Evolutionary conservation across 35 echinoderm and acorn worm genomes (phyloP).

Genomic region (Ptychodera flava): DNA sequence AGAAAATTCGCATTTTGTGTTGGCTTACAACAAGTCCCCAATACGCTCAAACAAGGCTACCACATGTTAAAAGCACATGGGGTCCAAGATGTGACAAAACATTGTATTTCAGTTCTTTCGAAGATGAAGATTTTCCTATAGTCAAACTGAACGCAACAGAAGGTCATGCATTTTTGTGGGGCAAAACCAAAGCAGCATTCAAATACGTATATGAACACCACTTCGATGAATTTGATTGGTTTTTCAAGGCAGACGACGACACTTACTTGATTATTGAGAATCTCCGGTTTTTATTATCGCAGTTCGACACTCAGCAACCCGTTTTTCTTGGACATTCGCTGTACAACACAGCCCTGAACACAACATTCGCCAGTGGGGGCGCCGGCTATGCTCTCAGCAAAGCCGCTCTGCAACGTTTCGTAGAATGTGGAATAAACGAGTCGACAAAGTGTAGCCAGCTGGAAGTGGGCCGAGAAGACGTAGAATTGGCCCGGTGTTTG

Average conservation of each 20-base stretch:
- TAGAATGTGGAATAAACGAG: neutral
- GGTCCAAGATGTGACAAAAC: conserved; percentile 46
- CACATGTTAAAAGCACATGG: conserved; percentile 46
- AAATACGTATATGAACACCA: conserved; percentile 39
- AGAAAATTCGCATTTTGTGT: conserved; percentile 34
- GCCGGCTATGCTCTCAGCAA: conserved; percentile 69
- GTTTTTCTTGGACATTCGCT: conserved; percentile 46
- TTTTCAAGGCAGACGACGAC: conserved; percentile 82
- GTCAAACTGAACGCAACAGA: conserved; percentile 22
- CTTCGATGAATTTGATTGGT: conserved; percentile 47
- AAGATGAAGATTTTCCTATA: conserved; percentile 33
- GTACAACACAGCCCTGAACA: neutral
- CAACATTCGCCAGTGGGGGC: conserved; percentile 60
- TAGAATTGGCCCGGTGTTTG: conserved; percentile 28
- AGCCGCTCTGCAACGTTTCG: conserved; percentile 41
- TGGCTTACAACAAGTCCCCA: conserved; percentile 64
- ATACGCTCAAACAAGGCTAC: conserved; percentile 25
- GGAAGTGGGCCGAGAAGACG: conserved; percentile 23
- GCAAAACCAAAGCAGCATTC: conserved; percentile 61
- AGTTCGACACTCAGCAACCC: conserved; percentile 16
- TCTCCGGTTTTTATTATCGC: conserved; percentile 41
- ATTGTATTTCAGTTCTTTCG: conserved; percentile 35
- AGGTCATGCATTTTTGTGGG: conserved; percentile 52
- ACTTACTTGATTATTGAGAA: conserved; percentile 70
- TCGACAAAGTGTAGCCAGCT: neutral